Evolutionary conservation across 2,113 vertebrate genomes (phyloP).

Genomic region (Chauna torquata): DNA sequence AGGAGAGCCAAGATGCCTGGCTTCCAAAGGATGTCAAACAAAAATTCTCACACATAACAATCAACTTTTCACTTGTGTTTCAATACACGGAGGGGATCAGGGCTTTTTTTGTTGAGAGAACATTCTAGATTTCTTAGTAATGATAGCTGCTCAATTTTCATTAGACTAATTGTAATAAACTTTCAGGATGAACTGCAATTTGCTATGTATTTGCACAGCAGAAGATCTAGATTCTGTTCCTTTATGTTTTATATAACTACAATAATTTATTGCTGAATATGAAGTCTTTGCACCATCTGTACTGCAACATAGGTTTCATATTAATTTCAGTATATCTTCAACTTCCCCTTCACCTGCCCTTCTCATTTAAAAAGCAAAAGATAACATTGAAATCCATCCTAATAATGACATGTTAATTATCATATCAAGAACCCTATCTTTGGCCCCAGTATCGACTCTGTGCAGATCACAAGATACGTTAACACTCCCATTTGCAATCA

Average conservation of each 20-base stretch:
- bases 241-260: not conserved
- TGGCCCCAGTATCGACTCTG: not conserved
- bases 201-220: not conserved
- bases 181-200: not conserved
- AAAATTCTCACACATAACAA: not conserved
- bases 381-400: not conserved
- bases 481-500: not conserved
- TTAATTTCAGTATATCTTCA: no score
- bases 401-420: not conserved
- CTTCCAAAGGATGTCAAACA: not conserved
- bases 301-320: no score
- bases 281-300: not conserved
- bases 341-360: not conserved
- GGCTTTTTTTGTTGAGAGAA: not conserved
- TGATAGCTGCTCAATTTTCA: not conserved
- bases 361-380: not conserved
- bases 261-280: not conserved
- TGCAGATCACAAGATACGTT: not conserved
- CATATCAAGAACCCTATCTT: not conserved
- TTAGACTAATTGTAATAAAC: not conserved
- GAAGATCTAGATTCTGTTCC: not conserved
- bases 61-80: not conserved
- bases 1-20: rapidly evolving
- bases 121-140: not conserved
- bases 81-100: not conserved